A percentile compares a stretch with the other conserved stretches of the same genome.
These are phyloP conservation scores for Cartodere bifasciata DNA, from an alignment of 2,888 invertebrate genomes.

Conservation along the genomic window DNA sequence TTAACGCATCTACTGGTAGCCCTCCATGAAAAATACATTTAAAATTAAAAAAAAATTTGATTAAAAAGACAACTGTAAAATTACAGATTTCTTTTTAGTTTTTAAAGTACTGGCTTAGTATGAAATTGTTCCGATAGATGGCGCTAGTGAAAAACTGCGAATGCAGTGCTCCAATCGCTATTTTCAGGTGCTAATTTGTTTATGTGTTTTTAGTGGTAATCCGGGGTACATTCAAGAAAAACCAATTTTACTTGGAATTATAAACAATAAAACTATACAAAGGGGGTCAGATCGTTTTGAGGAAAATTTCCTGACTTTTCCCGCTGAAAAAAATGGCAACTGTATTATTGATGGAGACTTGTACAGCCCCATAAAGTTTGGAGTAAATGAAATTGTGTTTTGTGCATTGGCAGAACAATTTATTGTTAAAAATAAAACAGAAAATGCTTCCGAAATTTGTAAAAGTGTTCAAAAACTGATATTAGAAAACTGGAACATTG, in stretches of 20 bases:
- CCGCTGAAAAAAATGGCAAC: constrained; percentile 34
- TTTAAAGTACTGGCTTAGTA: too few species aligned
- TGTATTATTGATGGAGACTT: constrained; percentile 33
- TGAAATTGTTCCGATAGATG: too few species aligned
- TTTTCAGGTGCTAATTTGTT: too few species aligned
- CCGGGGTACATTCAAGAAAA: constrained; percentile 60
- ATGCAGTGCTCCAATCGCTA: too few species aligned
- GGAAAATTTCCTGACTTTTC: constrained; percentile 30
- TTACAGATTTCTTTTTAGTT: too few species aligned
- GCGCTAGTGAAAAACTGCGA: too few species aligned
- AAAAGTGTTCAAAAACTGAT: constrained; percentile 25
- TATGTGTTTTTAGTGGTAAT: constrained; percentile 68
- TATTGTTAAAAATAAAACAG: constrained; percentile 12
- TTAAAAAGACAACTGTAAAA: too few species aligned
- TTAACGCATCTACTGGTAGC: too few species aligned
- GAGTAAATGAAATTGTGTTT: constrained; percentile 36
- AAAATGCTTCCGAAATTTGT: constrained; percentile 25
- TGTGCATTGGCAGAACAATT: constrained; percentile 29
- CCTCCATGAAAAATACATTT: too few species aligned
- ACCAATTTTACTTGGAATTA: constrained; percentile 43
- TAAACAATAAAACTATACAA: constrained; percentile 24
- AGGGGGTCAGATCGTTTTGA: constrained; percentile 19
- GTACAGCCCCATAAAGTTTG: constrained; percentile 36
- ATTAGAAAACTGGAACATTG: constrained; percentile 23
- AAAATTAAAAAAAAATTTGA: too few species aligned